Base-by-base conservation (phyloP, 2,113 vertebrate genomes). In the Hippocampus barbouri region DNA sequence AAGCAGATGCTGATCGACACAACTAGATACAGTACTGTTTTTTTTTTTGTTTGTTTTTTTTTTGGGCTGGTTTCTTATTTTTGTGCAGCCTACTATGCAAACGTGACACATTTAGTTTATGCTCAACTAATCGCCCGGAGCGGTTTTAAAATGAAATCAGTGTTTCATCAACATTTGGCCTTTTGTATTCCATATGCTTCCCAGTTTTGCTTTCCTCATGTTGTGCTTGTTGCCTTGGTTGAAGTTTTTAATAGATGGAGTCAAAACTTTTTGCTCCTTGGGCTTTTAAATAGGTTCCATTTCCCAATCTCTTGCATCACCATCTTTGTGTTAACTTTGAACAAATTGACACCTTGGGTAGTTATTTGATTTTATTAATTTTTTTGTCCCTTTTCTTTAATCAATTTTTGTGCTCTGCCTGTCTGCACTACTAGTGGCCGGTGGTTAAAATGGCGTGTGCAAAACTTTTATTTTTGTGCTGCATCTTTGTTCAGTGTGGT, bases 301-400 rank as follows among this genome's bases (percentile, higher is more conserved):
- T 92, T 91, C 89, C 83, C 82, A 86, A 76, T 71, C 64, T 77
- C 68, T 88, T 90, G 77, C 89, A 89, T 89, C 89, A 89, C 34
- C 81, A 75, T 89, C 64, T 87, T 80, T 86, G 79, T 73, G 77
- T 79, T 69, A 56, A 88, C 72, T 80, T 38, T 85, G 74, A 82
- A 87, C 79, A 71, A 73, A 57, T 71, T 72, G 60, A 79, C 10
- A 68, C 80, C 80, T 72, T 82, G 75, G 72, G 79, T 66, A 9
- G 34, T 38, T 38, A 38, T 38, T 38, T 38, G 5, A 38, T 38
- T 38, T 40, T 21, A 21, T 18, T 1, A 4, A 1, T 61, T 14
- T 38, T 18, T 8, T 49, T n/a, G 12, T 73, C 63, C 14, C 1
- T 34, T 5, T 34, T 60, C 73, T 77, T 86, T 64, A 66, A 68